Conservation (phyloP, 2,113 vertebrate species). For the Hemiprocne comata region DNA sequence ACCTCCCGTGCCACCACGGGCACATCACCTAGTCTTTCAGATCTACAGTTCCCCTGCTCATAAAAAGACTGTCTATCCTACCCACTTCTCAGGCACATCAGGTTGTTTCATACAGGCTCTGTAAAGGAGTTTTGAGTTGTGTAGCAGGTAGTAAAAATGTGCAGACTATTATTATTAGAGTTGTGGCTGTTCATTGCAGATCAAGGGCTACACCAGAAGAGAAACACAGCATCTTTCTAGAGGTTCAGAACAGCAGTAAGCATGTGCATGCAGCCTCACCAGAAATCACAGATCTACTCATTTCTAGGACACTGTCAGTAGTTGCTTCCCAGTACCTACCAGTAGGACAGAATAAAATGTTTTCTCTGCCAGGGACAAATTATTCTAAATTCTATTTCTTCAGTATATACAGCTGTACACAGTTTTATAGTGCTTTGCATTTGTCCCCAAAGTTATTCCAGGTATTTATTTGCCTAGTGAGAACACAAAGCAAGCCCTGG, state of each 20-base stretch:
- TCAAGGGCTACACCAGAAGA: background rate
- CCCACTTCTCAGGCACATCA: background rate
- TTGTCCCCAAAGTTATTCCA: background rate
- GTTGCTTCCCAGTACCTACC: background rate
- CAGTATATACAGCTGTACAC: background rate
- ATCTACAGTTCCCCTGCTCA: background rate
- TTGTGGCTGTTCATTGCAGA: background rate
- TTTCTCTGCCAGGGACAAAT: background rate
- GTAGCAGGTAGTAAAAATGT: background rate
- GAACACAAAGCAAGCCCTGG: background rate
- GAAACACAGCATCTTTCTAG: background rate
- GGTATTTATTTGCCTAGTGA: background rate
- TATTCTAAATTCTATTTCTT: background rate
- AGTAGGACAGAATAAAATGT: background rate
- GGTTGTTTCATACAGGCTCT: background rate
- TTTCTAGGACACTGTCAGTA: background rate
- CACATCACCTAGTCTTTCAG: constrained; percentile 49
- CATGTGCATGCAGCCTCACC: background rate
- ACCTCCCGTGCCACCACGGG: background rate
- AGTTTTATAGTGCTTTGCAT: background rate
- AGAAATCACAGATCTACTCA: background rate
- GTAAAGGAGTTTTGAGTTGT: background rate
- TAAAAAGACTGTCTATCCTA: background rate
- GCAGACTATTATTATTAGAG: background rate
- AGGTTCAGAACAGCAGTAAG: background rate